Evolutionary conservation across 2,888 invertebrate genomes (phyloP).

Genomic region (Diplolepis rosae): DNA sequence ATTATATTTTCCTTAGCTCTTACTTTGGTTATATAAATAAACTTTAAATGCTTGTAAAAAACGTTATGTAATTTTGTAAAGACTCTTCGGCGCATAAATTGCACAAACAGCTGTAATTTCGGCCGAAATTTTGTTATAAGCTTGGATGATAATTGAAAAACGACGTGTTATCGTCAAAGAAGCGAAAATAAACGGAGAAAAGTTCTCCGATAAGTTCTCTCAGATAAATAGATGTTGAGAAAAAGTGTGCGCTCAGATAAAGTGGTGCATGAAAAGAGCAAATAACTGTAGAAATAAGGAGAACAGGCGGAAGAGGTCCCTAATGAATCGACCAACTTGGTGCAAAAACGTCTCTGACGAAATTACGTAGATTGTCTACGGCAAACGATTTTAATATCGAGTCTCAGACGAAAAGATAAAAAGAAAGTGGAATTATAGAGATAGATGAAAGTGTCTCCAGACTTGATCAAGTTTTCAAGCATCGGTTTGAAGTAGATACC

Average conservation of each 20-base stretch:
- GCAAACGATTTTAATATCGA: constrained; percentile 22
- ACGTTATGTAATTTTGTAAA: too few relatives aligned
- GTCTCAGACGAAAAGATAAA: not conserved
- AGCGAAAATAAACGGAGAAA: not conserved
- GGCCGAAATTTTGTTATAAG: too few relatives aligned
- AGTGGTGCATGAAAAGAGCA: constrained; percentile 1
- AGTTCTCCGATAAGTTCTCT: not conserved
- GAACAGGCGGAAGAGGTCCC: not conserved
- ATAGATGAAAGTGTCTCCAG: not conserved
- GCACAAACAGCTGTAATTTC: too few relatives aligned
- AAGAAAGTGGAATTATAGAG: not conserved
- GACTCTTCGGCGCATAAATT: too few relatives aligned
- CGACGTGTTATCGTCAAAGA: not conserved
- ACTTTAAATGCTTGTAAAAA: too few relatives aligned
- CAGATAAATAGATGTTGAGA: constrained; percentile 2
- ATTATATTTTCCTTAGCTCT: too few relatives aligned
- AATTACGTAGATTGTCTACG: constrained; percentile 12
- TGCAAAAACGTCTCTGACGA: constrained; percentile 8
- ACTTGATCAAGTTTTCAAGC: not conserved
- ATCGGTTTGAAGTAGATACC: not conserved
- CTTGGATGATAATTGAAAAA: not conserved
- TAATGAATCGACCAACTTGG: constrained; percentile 18
- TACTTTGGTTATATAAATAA: too few relatives aligned
- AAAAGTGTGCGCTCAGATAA: constrained; percentile 7
- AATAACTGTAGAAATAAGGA: constrained; percentile 11